Evolutionary conservation across 2,888 invertebrate genomes (phyloP), one percentile per base, ranked within the genome.

Genomic region (Notodonta ziczac): DNA sequence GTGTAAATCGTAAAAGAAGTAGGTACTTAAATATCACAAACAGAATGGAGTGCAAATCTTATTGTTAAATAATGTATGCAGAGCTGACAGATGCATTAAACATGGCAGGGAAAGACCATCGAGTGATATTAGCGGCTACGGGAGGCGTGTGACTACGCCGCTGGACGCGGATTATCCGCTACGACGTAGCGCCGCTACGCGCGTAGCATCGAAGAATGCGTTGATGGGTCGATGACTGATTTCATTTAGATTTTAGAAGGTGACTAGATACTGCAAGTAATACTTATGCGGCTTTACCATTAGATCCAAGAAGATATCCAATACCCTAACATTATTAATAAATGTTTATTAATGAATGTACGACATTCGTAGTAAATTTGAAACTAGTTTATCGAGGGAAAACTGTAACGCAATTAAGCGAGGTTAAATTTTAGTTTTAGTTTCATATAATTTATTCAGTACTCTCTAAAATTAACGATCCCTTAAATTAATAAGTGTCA

Each of bases 401-500:
- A 14, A 58, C 48, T 12, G n/a, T 24, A 42, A 40, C 8, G 12
- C 13, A 42, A 52, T 52, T 24, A 51, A 9, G 69, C 62, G 60
- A 60, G 56, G 24, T 61, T 64, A 58, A 63, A 66, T 57, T 69
- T 65, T 66, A 74, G 69, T 73, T 72, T 66, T 50, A 67, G 65
- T 62, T 72, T 70, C 67, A 78, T 77, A 77, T 74, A 66, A 80
- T 76, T 16, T 77, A 81, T 79, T 77, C 78, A 72, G 74, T 78
- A 77, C 82, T 80, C 82, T 85, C 78, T 80, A 81, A 85, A 88
- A 87, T 88, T 90, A 91, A 91, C 86, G 90, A 85, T 78, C 86
- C 88, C 85, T 89, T 87, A 90, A 89, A 91, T 90, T 87, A 90
- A 90, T 90, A 91, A 89, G 89, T 90, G 88, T 90, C 88, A 87